phyloP scores from a whole-genome alignment of 1,140 invertebrate genomes.

The Pachypsylla venusta region DNA sequence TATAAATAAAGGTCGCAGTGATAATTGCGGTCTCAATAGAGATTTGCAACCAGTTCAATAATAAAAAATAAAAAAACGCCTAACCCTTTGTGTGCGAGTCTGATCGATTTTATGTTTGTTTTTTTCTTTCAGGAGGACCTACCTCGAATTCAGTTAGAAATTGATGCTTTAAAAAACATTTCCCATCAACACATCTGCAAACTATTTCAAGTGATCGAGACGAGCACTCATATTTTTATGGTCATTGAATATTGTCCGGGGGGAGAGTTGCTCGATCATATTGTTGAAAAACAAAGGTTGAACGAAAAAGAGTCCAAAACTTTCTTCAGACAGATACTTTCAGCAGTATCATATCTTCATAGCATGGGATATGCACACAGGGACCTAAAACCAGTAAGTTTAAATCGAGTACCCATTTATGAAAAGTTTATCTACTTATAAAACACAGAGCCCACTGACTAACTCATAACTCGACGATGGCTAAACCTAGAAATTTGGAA shows the following conservation, averaged over 20 bases:
- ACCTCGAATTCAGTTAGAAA: conserved; percentile 57
- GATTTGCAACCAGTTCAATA: no score
- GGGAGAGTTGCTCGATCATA: conserved; percentile 71
- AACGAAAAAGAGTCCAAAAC: conserved; percentile 50
- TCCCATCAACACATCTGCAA: conserved; percentile 70
- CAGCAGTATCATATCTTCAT: conserved; percentile 63
- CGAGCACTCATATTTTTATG: conserved; percentile 49
- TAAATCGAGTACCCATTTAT: no score
- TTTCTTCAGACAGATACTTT: conserved; percentile 64
- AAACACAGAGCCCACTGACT: no score
- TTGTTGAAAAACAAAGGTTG: conserved; percentile 49
- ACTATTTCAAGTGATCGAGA: conserved; percentile 70
- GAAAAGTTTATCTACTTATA: no score
- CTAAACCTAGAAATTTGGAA: no score
- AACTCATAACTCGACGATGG: no score
- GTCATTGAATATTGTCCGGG: conserved; percentile 69
- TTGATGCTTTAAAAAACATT: conserved; percentile 62
- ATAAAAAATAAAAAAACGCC: not conserved
- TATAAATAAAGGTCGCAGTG: no score
- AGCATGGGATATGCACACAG: conserved; percentile 58
- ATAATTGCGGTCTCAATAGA: no score
- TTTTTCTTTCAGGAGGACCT: conserved; percentile 50
- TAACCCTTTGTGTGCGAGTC: not conserved
- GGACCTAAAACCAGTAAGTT: conserved; percentile 73
- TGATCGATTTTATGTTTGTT: not conserved